These are phyloP conservation scores for Vulpes vulpes DNA, from an alignment of 2,113 vertebrate species.

Conservation along the genomic window DNA sequence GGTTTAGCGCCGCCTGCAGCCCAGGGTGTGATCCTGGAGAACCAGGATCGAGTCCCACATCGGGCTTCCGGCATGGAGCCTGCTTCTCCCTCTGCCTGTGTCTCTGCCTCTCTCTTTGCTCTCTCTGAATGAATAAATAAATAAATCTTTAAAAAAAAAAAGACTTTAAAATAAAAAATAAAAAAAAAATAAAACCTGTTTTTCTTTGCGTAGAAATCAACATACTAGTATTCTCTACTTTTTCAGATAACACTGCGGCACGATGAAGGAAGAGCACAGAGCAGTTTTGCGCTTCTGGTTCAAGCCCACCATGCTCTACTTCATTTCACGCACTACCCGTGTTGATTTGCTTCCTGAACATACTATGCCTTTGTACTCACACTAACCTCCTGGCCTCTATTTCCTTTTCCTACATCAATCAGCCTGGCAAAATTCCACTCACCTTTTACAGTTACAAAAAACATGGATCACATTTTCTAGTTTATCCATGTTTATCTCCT, in stretches of 20 bases:
- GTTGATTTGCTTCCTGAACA: background rate
- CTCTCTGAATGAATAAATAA: no score
- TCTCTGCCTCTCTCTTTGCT: no score
- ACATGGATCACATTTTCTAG: background rate
- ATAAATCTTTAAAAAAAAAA: no score
- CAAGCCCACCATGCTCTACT: background rate
- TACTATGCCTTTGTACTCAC: background rate
- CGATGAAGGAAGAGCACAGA: background rate
- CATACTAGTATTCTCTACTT: background rate
- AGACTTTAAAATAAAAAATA: no score
- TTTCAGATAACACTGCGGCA: background rate
- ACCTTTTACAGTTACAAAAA: background rate
- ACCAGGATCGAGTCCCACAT: no score
- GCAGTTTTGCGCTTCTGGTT: background rate
- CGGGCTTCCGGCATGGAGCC: no score
- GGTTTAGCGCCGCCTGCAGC: no score
- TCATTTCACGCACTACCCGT: background rate
- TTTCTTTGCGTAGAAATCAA: background rate
- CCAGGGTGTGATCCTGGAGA: no score
- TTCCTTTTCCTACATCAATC: background rate
- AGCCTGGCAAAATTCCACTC: background rate
- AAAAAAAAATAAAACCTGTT: background rate
- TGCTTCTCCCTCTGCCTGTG: no score
- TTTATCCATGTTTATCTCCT: background rate
- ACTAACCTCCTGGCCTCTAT: background rate